Conservation (phyloP, 2,797 vertebrate species). For the Telmatherina bonti region DNA sequence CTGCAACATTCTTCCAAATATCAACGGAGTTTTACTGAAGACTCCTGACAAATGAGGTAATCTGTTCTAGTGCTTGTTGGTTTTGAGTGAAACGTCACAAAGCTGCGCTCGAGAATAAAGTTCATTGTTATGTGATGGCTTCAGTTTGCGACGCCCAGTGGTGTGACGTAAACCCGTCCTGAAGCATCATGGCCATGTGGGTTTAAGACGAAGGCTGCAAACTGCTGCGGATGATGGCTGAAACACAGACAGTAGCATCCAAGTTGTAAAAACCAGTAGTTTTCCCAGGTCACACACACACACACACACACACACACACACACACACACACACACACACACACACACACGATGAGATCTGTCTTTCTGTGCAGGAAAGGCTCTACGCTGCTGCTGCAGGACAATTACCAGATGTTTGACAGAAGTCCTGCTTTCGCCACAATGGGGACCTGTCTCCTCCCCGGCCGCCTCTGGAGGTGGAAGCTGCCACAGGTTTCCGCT, state of each 20-base stretch:
- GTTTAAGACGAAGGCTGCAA: constrained; percentile 15
- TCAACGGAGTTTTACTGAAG: not conserved
- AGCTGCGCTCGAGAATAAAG: not conserved
- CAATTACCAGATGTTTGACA: constrained; percentile 66
- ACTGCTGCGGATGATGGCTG: not conserved
- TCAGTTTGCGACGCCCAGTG: constrained; percentile 28
- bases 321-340: constrained; percentile 13
- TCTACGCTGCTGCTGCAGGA: constrained; percentile 56
- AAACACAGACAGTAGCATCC: constrained; percentile 9
- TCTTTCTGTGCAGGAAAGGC: constrained; percentile 31
- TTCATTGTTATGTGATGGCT: constrained; percentile 24
- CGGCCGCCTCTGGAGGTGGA: constrained; percentile 70
- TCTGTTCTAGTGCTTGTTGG: not conserved
- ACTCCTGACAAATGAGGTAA: not conserved
- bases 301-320: constrained; percentile 17
- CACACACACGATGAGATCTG: too few relatives aligned
- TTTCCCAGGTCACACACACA: constrained; percentile 15
- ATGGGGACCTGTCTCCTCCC: constrained; percentile 25
- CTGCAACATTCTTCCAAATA: not conserved
- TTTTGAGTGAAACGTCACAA: constrained; percentile 14
- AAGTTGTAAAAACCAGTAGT: constrained; percentile 28
- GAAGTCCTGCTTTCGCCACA: constrained; percentile 25
- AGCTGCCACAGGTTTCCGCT: constrained; percentile 78
- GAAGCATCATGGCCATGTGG: not conserved
- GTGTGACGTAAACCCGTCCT: constrained; percentile 17